These are phyloP conservation scores for Sibirionetta formosa DNA, from an alignment of 2,797 vertebrate genomes.

Conservation along the genomic window DNA sequence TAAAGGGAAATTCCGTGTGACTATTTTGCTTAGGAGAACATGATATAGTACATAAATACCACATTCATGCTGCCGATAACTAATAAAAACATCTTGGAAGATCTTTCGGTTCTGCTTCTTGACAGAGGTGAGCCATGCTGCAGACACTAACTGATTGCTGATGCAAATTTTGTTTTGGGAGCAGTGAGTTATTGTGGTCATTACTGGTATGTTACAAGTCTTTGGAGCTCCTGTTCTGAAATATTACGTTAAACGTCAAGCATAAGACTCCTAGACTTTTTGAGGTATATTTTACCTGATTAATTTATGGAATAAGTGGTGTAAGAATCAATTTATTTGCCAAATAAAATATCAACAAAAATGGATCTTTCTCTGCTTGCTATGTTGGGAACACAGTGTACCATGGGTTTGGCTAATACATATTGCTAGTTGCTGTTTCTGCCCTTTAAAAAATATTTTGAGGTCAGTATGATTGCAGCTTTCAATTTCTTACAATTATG, in stretches of 20 bases:
- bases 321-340: background rate
- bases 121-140: background rate
- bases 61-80: background rate
- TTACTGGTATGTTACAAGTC: background rate
- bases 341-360: constrained; percentile 15
- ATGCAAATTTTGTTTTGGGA: background rate
- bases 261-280: background rate
- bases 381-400: background rate
- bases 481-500: constrained; percentile 5
- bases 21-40: background rate
- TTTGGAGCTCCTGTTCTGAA: background rate
- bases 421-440: background rate
- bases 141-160: background rate
- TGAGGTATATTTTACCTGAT: background rate
- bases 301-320: background rate
- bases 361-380: background rate
- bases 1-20: background rate
- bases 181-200: background rate
- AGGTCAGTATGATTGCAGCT: background rate
- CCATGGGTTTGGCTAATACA: background rate
- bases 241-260: background rate
- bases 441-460: background rate
- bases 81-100: background rate
- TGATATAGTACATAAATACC: background rate
- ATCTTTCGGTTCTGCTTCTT: background rate